Conservation (phyloP, 1,140 invertebrate genomes). For the Temnothorax curvispinosus region DNA sequence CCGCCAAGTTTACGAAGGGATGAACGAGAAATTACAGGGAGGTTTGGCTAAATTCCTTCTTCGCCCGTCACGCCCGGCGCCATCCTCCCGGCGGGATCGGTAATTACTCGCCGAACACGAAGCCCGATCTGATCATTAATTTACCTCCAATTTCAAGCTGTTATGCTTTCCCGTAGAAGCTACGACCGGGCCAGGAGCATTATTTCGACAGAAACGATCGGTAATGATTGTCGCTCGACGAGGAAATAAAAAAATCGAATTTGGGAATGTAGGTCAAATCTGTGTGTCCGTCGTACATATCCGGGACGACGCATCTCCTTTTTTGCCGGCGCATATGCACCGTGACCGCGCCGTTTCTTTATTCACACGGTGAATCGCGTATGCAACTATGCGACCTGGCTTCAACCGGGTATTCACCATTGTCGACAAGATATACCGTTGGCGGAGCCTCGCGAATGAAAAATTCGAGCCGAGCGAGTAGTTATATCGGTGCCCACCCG, state of each 20-base stretch:
- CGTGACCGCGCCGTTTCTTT: conserved; percentile 34
- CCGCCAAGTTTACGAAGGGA: conserved; percentile 73
- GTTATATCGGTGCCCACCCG: conserved; percentile 43
- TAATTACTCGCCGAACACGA: conserved; percentile 74
- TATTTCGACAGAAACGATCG: conserved; percentile 23
- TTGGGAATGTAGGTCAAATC: conserved; percentile 36
- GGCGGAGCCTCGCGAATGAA: conserved; percentile 51
- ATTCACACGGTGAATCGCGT: conserved; percentile 48
- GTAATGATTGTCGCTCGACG: background rate
- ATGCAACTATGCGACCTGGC: conserved; percentile 50
- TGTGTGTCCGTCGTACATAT: background rate
- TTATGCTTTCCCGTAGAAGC: conserved; percentile 52
- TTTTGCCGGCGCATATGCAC: conserved; percentile 23
- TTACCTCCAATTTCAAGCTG: conserved; percentile 70
- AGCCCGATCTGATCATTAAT: conserved; percentile 75
- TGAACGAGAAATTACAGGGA: conserved; percentile 77
- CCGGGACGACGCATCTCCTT: background rate
- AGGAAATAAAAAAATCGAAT: conserved; percentile 27
- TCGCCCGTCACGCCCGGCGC: conserved; percentile 50
- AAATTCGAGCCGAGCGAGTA: conserved; percentile 48
- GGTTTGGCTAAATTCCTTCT: conserved; percentile 77
- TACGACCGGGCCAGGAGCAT: background rate
- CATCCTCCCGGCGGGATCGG: conserved; percentile 68
- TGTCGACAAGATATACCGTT: conserved; percentile 50
- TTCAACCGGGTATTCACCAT: conserved; percentile 52